These are phyloP conservation scores for Caracal caracal DNA, from an alignment of 2,113 vertebrate genomes.

Conservation along the genomic window DNA sequence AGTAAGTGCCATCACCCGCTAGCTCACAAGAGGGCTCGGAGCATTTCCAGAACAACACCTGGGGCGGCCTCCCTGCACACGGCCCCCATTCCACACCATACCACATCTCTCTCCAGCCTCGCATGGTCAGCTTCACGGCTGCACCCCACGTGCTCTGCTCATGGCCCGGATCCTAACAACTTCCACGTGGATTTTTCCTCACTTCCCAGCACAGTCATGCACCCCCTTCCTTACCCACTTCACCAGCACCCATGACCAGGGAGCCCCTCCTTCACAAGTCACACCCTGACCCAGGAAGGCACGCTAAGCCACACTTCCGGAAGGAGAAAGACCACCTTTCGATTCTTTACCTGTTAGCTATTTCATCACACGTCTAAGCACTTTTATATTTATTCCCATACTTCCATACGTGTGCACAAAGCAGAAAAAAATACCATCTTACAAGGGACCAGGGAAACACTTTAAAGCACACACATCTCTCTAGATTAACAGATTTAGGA, in stretches of 20 bases:
- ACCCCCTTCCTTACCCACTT: not conserved
- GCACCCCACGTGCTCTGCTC: not conserved
- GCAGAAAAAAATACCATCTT: not conserved
- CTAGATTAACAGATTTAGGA: not conserved
- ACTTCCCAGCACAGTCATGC: not conserved
- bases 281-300: not conserved
- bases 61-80: not conserved
- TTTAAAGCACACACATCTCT: not conserved
- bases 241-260: not conserved
- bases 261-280: not conserved
- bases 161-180: not conserved
- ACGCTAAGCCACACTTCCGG: not conserved
- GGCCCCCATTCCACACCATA: fast-evolving
- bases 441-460: not conserved
- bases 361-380: not conserved
- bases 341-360: not conserved
- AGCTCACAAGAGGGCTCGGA: not conserved
- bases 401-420: not conserved
- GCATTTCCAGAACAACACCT: fast-evolving
- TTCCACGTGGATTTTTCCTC: not conserved
- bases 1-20: not conserved
- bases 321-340: not conserved
- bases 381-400: not conserved
- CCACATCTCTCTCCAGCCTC: not conserved
- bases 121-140: not conserved